Evolutionary conservation across 2,888 invertebrate genomes (phyloP).

Genomic region (Drosophila infuscata): DNA sequence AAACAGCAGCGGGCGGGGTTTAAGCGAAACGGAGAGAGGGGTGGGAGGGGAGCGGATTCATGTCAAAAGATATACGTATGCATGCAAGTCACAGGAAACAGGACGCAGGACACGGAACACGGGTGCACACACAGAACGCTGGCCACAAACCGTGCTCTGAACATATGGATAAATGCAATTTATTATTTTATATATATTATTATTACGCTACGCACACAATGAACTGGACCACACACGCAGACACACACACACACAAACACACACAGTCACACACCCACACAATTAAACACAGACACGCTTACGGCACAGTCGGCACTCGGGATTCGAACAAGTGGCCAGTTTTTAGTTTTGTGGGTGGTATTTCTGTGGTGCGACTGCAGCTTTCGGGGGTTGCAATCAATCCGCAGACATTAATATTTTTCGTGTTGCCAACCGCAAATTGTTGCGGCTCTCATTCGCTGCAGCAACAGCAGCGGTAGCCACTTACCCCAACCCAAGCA

Average conservation of each 20-base stretch:
- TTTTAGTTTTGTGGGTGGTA: conserved; percentile 55
- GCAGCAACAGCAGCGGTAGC: conserved; percentile 49
- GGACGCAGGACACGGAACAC: conserved; percentile 29
- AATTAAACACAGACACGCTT: neutral
- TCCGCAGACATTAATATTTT: conserved; percentile 80
- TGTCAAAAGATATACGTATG: conserved; percentile 55
- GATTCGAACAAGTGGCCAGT: conserved; percentile 70
- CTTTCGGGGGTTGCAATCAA: conserved; percentile 64
- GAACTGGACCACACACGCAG: conserved; percentile 40
- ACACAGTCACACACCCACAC: neutral
- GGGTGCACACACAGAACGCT: conserved; percentile 8
- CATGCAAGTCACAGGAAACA: conserved; percentile 44
- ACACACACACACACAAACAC: conserved; percentile 8
- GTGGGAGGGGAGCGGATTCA: neutral
- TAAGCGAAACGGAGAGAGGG: neutral
- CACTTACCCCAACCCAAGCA: conserved; percentile 19
- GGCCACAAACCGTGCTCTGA: conserved; percentile 41
- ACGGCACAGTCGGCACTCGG: neutral
- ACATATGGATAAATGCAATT: conserved; percentile 67
- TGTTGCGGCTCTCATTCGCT: conserved; percentile 69
- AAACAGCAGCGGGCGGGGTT: neutral
- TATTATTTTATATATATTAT: conserved; percentile 76
- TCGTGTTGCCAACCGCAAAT: conserved; percentile 79
- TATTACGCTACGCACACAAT: conserved; percentile 53
- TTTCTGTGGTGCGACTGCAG: conserved; percentile 1